Evolutionary conservation across 2,888 invertebrate genomes (phyloP).

Genomic region (Aspidiotus rigidus): DNA sequence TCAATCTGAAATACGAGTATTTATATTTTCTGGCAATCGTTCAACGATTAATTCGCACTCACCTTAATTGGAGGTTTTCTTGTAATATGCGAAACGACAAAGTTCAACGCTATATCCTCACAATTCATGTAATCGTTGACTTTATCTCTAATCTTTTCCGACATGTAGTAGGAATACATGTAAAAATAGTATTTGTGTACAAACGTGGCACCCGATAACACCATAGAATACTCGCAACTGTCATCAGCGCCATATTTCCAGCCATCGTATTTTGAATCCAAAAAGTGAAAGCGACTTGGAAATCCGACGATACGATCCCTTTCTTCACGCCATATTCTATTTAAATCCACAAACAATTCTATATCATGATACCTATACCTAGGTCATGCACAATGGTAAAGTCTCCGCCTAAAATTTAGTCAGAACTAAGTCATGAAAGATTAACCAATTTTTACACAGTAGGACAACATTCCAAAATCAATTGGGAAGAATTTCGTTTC

Average conservation of each 20-base stretch:
- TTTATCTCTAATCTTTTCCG: slow-evolving; percentile 86
- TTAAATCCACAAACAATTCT: not conserved
- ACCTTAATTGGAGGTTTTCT: slow-evolving; percentile 95
- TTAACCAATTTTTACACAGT: no score
- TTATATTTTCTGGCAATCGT: no score
- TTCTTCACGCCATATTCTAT: slow-evolving; percentile 93
- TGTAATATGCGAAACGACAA: slow-evolving; percentile 84
- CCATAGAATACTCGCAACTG: slow-evolving; percentile 98
- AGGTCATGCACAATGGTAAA: no score
- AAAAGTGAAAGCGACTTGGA: slow-evolving; percentile 92
- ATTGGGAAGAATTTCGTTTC: no score
- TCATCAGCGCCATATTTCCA: slow-evolving; percentile 99
- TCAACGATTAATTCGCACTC: slow-evolving; percentile 12
- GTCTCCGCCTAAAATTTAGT: no score
- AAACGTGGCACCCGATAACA: slow-evolving; percentile 67
- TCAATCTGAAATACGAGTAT: no score
- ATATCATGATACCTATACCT: not conserved
- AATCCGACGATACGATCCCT: slow-evolving; percentile 94
- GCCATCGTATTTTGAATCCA: slow-evolving; percentile 81
- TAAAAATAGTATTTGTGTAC: slow-evolving; percentile 93
- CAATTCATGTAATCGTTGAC: slow-evolving; percentile 98
- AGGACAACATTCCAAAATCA: no score
- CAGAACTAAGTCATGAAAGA: no score
- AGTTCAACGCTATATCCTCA: slow-evolving; percentile 97
- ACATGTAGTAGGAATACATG: slow-evolving; percentile 86